These are phyloP conservation scores for Phyllotis vaccarum DNA, from an alignment of 2,797 vertebrate genomes.

Conservation along the genomic window DNA sequence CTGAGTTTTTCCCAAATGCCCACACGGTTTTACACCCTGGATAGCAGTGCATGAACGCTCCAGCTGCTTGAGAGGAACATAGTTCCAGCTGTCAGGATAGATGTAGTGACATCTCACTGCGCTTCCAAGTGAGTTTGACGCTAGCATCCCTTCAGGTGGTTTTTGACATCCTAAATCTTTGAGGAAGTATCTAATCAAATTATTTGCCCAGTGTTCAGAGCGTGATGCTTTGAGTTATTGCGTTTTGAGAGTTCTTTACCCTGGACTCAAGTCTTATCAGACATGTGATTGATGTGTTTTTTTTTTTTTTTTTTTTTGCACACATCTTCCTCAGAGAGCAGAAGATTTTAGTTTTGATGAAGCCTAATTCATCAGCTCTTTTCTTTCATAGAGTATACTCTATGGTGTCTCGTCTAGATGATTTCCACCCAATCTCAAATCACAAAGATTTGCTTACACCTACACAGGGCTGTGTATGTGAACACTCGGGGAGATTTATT, in stretches of 20 bases:
- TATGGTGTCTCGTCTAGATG: not conserved
- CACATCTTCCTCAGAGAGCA: not conserved
- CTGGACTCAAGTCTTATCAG: not conserved
- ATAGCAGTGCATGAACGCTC: not conserved
- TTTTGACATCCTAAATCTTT: not conserved
- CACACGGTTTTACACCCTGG: not conserved
- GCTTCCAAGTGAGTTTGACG: not conserved
- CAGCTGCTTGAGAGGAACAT: not conserved
- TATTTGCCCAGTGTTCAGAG: not conserved
- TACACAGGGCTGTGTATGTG: not conserved
- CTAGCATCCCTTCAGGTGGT: not conserved
- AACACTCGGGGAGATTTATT: not conserved
- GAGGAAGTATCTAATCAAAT: not conserved
- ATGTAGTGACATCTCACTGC: not conserved
- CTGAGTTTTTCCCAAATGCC: not conserved
- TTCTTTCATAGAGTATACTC: not conserved
- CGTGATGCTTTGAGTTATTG: not conserved
- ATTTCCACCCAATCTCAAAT: not conserved
- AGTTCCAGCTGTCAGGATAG: not conserved
- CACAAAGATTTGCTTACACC: not conserved
- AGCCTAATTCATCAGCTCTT: not conserved
- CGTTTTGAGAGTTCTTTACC: not conserved
- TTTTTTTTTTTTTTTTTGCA: constrained; percentile 12
- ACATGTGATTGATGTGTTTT: not conserved
- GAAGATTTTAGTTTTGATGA: constrained; percentile 14